phyloP scores from a whole-genome alignment of 2,888 invertebrate species.

The Clunio marinus region DNA sequence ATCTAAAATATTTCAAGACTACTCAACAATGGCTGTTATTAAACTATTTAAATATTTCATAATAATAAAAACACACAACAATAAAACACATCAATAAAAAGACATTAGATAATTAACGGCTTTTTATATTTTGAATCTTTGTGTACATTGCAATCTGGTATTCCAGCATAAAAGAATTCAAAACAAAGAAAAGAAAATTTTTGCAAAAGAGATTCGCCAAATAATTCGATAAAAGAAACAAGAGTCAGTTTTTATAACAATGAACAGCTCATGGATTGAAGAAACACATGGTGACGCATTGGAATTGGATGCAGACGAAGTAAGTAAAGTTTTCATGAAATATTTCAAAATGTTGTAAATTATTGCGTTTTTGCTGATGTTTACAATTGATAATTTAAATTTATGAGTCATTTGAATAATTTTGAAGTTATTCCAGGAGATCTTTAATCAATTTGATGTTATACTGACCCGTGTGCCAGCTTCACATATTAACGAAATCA shows the following conservation, averaged over 20 bases:
- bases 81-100: no score
- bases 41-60: no score
- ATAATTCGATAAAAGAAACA: no score
- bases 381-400: background rate
- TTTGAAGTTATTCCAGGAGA: conserved; percentile 1
- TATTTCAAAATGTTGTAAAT: background rate
- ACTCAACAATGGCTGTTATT: no score
- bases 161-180: no score
- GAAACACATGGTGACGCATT: conserved; percentile 1
- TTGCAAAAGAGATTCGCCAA: background rate
- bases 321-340: background rate
- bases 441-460: conserved; percentile 36
- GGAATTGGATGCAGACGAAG: conserved; percentile 22
- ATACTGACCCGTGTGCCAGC: conserved; percentile 20
- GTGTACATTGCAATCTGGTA: no score
- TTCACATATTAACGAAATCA: conserved; percentile 26
- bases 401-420: background rate
- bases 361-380: background rate
- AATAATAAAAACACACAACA: no score
- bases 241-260: background rate
- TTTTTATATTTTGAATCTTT: no score
- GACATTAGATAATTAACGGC: no score
- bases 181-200: background rate
- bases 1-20: no score
- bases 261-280: conserved; percentile 34